Evolutionary conservation across 2,888 invertebrate species (phyloP).

Genomic region (Morpho helenor): DNA sequence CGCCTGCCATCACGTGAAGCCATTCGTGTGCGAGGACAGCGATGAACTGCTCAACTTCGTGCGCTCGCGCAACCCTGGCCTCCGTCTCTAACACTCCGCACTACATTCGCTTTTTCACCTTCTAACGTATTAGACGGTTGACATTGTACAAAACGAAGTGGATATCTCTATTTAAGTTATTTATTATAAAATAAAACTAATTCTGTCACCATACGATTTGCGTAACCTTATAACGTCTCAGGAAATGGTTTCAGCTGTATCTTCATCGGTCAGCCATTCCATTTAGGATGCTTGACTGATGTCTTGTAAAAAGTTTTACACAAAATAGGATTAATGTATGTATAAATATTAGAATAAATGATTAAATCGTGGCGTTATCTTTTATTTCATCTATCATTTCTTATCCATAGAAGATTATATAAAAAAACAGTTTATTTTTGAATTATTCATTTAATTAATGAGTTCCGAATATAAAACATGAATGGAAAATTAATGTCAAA

Average conservation of each 20-base stretch:
- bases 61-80: conserved; percentile 91
- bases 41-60: conserved; percentile 94
- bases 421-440: no score
- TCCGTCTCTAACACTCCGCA: conserved; percentile 81
- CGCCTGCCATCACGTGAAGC: conserved; percentile 91
- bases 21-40: conserved; percentile 94
- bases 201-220: conserved; percentile 6
- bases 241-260: conserved; percentile 8
- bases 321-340: conserved; percentile 63
- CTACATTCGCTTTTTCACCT: conserved; percentile 35
- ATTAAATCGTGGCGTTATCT: background rate
- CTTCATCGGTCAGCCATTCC: conserved; percentile 39
- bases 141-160: conserved; percentile 72
- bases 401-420: no score
- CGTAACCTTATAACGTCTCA: conserved; percentile 6
- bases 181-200: conserved; percentile 46
- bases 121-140: conserved; percentile 57
- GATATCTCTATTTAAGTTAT: conserved; percentile 65
- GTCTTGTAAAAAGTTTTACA: conserved; percentile 68
- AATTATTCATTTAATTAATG: no score
- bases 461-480: no score
- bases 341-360: conserved; percentile 56
- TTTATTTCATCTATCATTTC: background rate
- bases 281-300: background rate
- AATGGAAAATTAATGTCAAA: no score